Evolutionary conservation across 2,888 invertebrate species (phyloP), one percentile per base, ranked within the genome.

Genomic region (Lordiphosa fenestrarum): DNA sequence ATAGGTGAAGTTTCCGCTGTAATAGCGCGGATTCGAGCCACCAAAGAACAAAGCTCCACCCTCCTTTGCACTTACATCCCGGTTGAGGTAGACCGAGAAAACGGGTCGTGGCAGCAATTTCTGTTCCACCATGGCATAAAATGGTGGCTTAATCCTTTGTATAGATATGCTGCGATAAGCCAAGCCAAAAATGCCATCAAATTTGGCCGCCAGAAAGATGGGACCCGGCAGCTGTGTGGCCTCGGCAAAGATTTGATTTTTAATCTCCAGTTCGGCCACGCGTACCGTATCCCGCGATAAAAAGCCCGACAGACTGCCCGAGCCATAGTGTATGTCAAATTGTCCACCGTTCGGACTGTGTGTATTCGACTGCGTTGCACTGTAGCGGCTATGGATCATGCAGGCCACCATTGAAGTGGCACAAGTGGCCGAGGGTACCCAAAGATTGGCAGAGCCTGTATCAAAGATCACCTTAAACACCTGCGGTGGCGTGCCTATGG

Each of bases 391-490:
- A 90, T 99, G 99, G 94, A 93, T 89, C 95, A 96, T 90, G 90
- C 98, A 98, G 36, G 98, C 98, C 76, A 98, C 94, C 89, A 98
- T 97, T 52, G 95, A 94, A 87, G 92, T 92, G 85, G 95, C 93
- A 89, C 99, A 99, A 88, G 97, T 94, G 90, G 97, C 97, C 36
- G 98, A 98, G 5, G 99, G 99, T 61, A 99, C 94, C 99, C 99
- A 99, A 53, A 99, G 92, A 90, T 99, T 99, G 40, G 98, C 97
- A 7, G 98, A 98, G 65, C 99, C 99, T 1, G 99, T 99, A 90
- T 99, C 99, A 90, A 99, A 99, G 69, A 99, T 95, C 67, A 99
- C 98, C 85, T 94, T 94, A 90, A 98, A 98, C 1, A 90, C 91
- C 91, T 98, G 98, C 55, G 96, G 94, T 23, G 98, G 98, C 36